Evolutionary conservation across 2,113 vertebrate species (phyloP).

Genomic region (Mystacornis crossleyi): DNA sequence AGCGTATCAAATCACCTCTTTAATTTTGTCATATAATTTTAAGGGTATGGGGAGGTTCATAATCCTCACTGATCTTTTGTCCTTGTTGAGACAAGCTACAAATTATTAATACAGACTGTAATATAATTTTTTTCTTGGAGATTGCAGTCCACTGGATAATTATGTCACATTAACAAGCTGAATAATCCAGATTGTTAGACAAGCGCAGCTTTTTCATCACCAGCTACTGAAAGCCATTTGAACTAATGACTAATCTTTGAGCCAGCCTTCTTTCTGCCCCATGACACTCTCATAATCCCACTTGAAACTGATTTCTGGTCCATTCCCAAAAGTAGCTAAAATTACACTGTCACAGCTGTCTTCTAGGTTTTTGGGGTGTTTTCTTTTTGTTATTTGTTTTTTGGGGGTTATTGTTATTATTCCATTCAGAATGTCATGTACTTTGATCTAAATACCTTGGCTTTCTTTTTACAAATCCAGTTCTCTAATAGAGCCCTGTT

Average conservation of each 20-base stretch:
- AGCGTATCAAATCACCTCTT: neutral
- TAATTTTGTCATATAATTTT: neutral
- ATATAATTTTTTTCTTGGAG: neutral
- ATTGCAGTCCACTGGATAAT: neutral
- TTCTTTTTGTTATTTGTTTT: neutral
- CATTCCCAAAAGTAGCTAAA: neutral
- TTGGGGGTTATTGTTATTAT: neutral
- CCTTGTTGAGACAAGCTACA: neutral
- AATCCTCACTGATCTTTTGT: neutral
- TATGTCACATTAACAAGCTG: neutral
- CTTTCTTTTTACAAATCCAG: neutral
- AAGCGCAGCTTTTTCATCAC: neutral
- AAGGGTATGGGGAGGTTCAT: neutral
- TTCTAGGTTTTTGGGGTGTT: neutral
- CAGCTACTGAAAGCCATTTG: slow-evolving; percentile 4
- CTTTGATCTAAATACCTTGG: neutral
- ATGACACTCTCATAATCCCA: neutral
- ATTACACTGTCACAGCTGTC: neutral
- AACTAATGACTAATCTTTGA: neutral
- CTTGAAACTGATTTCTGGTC: neutral
- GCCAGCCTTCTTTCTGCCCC: neutral
- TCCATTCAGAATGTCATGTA: neutral
- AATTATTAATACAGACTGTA: neutral
- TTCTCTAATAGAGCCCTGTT: neutral
- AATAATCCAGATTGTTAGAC: neutral